phyloP scores from a whole-genome alignment of 2,888 invertebrate species.

The Yponomeuta cagnagella region DNA sequence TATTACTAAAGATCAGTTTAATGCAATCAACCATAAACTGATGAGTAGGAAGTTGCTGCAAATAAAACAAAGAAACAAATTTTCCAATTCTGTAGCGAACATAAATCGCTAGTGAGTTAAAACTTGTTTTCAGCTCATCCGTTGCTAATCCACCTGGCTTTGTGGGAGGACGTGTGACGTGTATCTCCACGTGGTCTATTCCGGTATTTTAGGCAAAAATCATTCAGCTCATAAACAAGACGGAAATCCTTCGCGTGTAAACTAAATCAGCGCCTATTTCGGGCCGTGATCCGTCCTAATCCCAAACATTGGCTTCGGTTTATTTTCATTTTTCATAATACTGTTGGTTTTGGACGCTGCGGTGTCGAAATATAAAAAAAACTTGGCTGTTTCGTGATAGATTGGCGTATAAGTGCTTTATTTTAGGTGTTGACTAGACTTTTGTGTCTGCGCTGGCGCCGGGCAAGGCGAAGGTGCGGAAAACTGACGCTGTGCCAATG shows the following conservation, averaged over 20 bases:
- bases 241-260: neutral
- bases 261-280: constrained; percentile 7
- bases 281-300: constrained; percentile 7
- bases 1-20: too few relatives aligned
- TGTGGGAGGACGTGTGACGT: too few relatives aligned
- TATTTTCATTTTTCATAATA: constrained; percentile 41
- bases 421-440: constrained; percentile 47
- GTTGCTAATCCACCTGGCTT: too few relatives aligned
- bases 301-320: constrained; percentile 21
- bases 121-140: too few relatives aligned
- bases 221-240: neutral
- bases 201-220: neutral
- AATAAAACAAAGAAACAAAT: too few relatives aligned
- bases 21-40: too few relatives aligned
- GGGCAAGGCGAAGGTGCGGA: constrained; percentile 42
- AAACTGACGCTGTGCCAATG: constrained; percentile 24
- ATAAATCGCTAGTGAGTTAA: too few relatives aligned
- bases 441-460: constrained; percentile 60
- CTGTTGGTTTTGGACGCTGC: constrained; percentile 45
- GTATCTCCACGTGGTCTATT: neutral
- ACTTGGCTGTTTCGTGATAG: constrained; percentile 35
- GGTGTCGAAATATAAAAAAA: constrained; percentile 27
- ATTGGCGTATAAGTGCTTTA: constrained; percentile 61
- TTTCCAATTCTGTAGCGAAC: too few relatives aligned
- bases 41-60: too few relatives aligned